Conservation (phyloP, 2,113 vertebrate species). For the Craseonycteris thonglongyai region DNA sequence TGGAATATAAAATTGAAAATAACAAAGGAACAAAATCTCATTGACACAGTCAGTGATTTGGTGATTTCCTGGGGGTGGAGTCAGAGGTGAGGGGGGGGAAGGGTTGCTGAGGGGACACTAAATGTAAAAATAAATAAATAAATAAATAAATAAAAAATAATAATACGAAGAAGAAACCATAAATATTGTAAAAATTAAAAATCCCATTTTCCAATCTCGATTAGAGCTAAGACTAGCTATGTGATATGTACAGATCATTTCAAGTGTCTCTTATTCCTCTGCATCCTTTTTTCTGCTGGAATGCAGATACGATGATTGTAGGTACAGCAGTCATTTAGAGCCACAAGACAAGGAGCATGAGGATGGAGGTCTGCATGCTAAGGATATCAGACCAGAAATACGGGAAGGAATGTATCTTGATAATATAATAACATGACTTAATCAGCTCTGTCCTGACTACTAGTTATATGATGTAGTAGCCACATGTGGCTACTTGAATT, state of each 20-base stretch:
- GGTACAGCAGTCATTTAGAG: neutral
- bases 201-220: neutral
- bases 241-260: neutral
- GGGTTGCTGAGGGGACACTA: too few relatives aligned
- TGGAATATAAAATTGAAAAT: too few relatives aligned
- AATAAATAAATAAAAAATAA: too few relatives aligned
- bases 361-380: neutral
- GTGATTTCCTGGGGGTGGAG: too few relatives aligned
- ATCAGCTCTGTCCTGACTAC: neutral
- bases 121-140: too few relatives aligned
- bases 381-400: neutral
- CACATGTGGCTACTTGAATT: too few relatives aligned
- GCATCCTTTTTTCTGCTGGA: neutral
- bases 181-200: neutral
- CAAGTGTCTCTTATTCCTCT: neutral
- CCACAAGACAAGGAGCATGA: neutral
- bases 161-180: too few relatives aligned
- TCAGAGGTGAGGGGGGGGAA: too few relatives aligned
- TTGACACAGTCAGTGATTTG: too few relatives aligned
- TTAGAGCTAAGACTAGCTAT: neutral
- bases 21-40: too few relatives aligned
- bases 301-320: too few relatives aligned
- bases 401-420: neutral
- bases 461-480: neutral
- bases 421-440: neutral